Conservation (phyloP, 2,113 vertebrate species). For the Burhinus bistriatus region DNA sequence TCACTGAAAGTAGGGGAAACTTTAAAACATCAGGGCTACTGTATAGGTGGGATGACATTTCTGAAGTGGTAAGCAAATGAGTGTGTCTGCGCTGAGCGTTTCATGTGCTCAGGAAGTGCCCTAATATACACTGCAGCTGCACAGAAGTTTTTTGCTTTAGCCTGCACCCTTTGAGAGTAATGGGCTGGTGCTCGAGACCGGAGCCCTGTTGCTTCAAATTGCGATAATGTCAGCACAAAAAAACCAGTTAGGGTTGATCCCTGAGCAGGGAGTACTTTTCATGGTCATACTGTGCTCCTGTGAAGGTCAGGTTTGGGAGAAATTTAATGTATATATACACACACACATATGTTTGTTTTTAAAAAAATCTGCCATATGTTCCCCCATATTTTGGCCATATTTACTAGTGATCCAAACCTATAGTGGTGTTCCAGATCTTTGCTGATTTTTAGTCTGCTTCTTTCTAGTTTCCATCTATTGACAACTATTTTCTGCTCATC, state of each 20-base stretch:
- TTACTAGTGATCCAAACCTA: not conserved
- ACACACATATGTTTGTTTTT: not conserved
- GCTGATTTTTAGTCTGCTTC: not conserved
- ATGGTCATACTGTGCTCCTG: not conserved
- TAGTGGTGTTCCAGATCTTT: not conserved
- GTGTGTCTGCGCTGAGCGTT: not conserved
- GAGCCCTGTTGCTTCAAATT: not conserved
- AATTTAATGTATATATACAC: not conserved
- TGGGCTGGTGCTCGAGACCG: not conserved
- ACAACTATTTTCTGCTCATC: constrained; percentile 16
- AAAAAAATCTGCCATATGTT: not conserved
- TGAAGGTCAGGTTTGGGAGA: not conserved
- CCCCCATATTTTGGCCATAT: not conserved
- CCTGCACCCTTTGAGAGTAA: not conserved
- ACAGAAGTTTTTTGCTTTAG: not conserved
- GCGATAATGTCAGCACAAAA: not conserved
- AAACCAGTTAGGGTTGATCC: not conserved
- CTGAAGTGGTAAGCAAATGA: not conserved
- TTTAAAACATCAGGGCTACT: not conserved
- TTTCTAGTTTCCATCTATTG: not conserved
- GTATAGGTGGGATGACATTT: not conserved
- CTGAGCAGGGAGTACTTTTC: not conserved
- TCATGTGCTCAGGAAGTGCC: not conserved
- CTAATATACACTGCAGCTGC: no score
- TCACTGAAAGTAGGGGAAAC: not conserved